These are phyloP conservation scores for Ischnura elegans DNA, from an alignment of 2,888 invertebrate genomes.

Conservation along the genomic window DNA sequence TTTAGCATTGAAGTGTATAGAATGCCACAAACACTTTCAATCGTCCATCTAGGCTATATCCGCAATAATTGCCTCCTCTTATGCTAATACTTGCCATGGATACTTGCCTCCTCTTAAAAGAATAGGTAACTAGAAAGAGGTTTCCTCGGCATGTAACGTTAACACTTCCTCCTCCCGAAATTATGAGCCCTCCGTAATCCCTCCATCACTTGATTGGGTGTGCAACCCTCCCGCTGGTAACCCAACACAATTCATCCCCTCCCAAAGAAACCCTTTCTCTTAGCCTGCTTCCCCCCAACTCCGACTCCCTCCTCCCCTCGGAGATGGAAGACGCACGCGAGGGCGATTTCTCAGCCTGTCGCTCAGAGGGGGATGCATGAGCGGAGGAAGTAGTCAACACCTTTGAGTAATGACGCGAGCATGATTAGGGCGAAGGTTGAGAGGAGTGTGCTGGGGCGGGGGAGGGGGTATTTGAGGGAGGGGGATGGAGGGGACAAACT, in stretches of 20 bases:
- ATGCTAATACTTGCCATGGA: too few relatives aligned
- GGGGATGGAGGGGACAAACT: not conserved
- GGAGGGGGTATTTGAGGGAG: not conserved
- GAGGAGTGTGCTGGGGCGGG: not conserved
- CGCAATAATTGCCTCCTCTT: too few relatives aligned
- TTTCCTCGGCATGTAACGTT: not conserved
- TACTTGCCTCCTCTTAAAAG: too few relatives aligned
- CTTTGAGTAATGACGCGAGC: constrained; percentile 51
- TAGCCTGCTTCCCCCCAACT: not conserved
- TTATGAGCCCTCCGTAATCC: not conserved
- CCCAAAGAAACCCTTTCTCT: not conserved
- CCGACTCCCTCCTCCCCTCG: not conserved
- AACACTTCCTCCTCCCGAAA: not conserved
- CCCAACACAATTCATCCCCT: not conserved
- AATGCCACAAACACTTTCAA: too few relatives aligned
- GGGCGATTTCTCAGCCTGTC: constrained; percentile 53
- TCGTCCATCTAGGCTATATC: too few relatives aligned
- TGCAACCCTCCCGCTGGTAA: not conserved
- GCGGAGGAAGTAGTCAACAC: constrained; percentile 56
- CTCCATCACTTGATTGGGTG: not conserved
- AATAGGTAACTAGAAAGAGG: too few relatives aligned
- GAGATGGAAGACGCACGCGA: constrained; percentile 41
- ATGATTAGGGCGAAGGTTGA: constrained; percentile 45
- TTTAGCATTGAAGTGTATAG: too few relatives aligned
- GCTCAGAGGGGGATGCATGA: constrained; percentile 53